Conservation (phyloP, 64 coral and sea anemone genomes). For the Stylophora pistillata region DNA sequence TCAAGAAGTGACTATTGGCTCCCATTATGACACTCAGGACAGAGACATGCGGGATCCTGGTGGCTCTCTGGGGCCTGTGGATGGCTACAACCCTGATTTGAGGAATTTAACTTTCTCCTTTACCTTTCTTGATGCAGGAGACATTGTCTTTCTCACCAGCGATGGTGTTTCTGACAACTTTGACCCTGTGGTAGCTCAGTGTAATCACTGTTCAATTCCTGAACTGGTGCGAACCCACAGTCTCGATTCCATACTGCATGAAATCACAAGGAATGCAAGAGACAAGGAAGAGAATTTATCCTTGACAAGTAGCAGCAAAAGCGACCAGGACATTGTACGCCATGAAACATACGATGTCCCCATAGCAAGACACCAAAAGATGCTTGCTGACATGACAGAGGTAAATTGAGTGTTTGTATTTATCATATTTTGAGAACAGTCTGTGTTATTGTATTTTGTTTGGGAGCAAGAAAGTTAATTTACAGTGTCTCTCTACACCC, state of each 20-base stretch:
- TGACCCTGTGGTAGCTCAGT: constrained; percentile 87
- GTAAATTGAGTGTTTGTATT: not conserved
- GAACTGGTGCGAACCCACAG: constrained; percentile 35
- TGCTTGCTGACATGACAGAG: constrained; percentile 73
- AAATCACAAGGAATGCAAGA: not conserved
- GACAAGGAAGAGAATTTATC: not conserved
- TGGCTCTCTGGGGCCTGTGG: constrained; percentile 85
- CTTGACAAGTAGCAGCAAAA: not conserved
- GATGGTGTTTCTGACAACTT: constrained; percentile 99
- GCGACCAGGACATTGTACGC: not conserved
- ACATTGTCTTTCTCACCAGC: constrained; percentile 96
- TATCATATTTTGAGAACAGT: no score
- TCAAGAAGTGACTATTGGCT: constrained; percentile 90
- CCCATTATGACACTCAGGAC: constrained; percentile 66
- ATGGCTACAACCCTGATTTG: constrained; percentile 94
- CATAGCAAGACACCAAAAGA: constrained; percentile 53
- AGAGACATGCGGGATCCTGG: constrained; percentile 94
- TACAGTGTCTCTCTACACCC: no score
- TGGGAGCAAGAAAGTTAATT: no score
- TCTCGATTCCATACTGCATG: constrained; percentile 53
- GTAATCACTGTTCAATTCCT: constrained; percentile 67
- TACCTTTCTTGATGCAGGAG: constrained; percentile 69
- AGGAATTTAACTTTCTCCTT: constrained; percentile 94
- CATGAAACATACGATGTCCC: constrained; percentile 33
- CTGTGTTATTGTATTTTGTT: no score